phyloP scores from a whole-genome alignment of 2,113 vertebrate genomes.

The Sula dactylatra region DNA sequence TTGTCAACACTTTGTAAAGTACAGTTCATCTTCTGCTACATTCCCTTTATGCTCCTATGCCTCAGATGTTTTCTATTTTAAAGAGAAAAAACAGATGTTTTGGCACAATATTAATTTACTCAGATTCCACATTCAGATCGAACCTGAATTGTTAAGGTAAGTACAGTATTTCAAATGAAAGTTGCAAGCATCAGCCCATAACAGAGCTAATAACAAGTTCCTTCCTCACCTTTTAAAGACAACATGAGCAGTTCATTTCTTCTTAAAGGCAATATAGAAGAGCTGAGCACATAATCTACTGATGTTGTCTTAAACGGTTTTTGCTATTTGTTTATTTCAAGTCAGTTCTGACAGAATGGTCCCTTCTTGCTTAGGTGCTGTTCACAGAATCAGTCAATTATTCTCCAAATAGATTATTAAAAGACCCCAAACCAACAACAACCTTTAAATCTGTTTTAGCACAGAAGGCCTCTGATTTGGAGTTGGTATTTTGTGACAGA shows the following conservation, averaged over 20 bases:
- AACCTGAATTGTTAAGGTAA: background rate
- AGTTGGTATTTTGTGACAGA: constrained; percentile 9
- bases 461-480: constrained; percentile 3
- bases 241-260: background rate
- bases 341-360: background rate
- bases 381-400: constrained; percentile 6
- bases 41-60: background rate
- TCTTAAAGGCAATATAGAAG: background rate
- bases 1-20: background rate
- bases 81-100: background rate
- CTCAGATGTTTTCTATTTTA: background rate
- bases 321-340: constrained; percentile 3
- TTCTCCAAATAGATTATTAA: background rate
- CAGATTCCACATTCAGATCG: background rate
- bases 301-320: background rate
- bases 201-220: constrained; percentile 3
- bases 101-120: background rate
- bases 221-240: background rate
- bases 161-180: background rate
- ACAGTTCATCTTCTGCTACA: background rate
- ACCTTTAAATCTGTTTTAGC: background rate
- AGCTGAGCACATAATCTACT: background rate
- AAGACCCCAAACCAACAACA: background rate
- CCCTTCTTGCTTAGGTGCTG: background rate
- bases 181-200: background rate